Base-by-base conservation (phyloP, 2,113 vertebrate species). In the Asarcornis scutulata region DNA sequence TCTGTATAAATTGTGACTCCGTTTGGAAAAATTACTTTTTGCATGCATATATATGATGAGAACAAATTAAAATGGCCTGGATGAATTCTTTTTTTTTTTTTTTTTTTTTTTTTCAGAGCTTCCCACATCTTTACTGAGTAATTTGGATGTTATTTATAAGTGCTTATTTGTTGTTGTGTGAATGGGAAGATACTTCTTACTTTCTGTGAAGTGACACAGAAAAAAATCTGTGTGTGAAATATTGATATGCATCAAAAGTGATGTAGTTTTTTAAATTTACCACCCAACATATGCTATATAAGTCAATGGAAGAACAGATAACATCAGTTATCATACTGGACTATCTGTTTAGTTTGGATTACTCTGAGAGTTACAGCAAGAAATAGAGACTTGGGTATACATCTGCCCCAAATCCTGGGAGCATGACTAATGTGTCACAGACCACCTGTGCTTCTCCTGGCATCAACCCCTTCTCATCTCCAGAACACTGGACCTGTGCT, bases 31-130 rank as follows among this genome's bases (percentile, higher is more conserved):
- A 17, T 2, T 44, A n/a, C 13, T 48, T 2, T 66, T 64, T 79
- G 17, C 8, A 46, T 1, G 0, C 4, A 38, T 22, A 15, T 34
- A 20, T 55, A 44, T 56, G 7, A 2, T 34, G 53, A 36, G 9
- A 79, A 36, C 9, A 68, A 67, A 75, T 67, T 81, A 63, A 89
- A 38, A 78, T 31, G 13, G 1, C 15, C 25, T 53, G 26, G 11
- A 42, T 3, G 82, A 84, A 52, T 2, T 34, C 7, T 67, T 87
- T 72, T 42, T 23, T 63, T 87, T 11, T 46, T 46, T 46, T 46
- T 46, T 20, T 11, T 48, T 46, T 48, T 22, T 18, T 22, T 67
- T 87, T 71, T 42, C 13, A 63, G 9, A 34, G 5, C 17, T 84
- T 81, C 13, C 25, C 66, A 13, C 48, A 55, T 52, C 8, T 68